Conservation (phyloP, 2,888 invertebrate genomes). For the Cosmia pyralina region DNA sequence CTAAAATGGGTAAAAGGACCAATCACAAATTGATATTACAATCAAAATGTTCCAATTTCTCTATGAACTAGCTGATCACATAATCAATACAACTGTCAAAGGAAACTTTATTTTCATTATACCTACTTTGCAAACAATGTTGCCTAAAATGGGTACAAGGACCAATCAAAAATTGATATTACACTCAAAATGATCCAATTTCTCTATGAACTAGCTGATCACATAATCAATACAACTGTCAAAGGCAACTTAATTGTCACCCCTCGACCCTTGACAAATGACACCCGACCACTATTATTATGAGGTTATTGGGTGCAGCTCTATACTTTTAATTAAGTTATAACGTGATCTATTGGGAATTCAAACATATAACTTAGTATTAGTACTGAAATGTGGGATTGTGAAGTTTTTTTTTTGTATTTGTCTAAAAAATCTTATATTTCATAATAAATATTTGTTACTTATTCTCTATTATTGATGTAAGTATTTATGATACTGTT, state of each 20-base stretch:
- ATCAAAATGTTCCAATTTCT: slow-evolving; percentile 45
- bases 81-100: slow-evolving; percentile 75
- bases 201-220: slow-evolving; percentile 47
- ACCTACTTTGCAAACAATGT: too few relatives aligned
- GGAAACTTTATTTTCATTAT: slow-evolving; percentile 68
- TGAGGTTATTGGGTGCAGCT: slow-evolving; percentile 59
- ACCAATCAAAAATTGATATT: slow-evolving; percentile 8
- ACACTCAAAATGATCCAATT: slow-evolving; percentile 45
- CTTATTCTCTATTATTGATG: too few relatives aligned
- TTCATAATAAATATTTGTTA: neutral
- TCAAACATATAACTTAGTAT: neutral
- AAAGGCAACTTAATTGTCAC: slow-evolving; percentile 71
- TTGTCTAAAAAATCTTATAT: neutral
- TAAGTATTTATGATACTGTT: neutral
- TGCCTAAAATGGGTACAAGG: neutral
- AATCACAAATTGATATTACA: slow-evolving; percentile 8
- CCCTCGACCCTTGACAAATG: slow-evolving; percentile 66
- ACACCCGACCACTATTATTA: slow-evolving; percentile 58
- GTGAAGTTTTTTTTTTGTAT: neutral
- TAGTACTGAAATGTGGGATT: neutral
- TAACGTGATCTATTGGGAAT: slow-evolving; percentile 46
- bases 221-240: slow-evolving; percentile 74
- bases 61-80: slow-evolving; percentile 54
- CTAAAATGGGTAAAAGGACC: neutral
- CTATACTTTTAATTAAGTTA: slow-evolving; percentile 57